Evolutionary conservation across 2,113 vertebrate genomes (phyloP), one percentile per base, ranked within the genome.

Genomic region (Melanerpes aurifrons): DNA sequence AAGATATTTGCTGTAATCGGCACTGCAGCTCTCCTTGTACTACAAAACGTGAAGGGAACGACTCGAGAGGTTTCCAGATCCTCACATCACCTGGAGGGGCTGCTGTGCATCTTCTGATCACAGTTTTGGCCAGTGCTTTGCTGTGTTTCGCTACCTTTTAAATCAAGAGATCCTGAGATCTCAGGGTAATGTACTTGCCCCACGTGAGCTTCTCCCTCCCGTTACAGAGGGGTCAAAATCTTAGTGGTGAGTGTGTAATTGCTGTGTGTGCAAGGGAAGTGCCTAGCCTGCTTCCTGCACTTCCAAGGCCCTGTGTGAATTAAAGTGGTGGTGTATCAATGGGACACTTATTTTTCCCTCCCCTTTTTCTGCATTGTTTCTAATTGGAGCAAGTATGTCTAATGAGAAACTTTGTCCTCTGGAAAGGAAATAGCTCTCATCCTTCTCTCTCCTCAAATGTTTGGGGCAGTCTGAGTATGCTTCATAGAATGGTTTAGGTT

Each of bases 1-100:
- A 95, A 89, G 61, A n/a, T 74, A 80, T 58, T 94, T 90, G 73
- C 54, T 78, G n/a, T 68, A 64, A 93, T 66, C 1, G 72, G 71
- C 57, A 48, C 43, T 57, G 45, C 54, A 77, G 53, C 84, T 75
- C 86, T 90, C 45, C 32, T 78, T 90, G 29, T 66, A 11, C 40
- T 72, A 59, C 28, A 76, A 72, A 86, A 90, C 16, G 37, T 1
- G 16, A 92, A 92, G 43, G 57, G 66, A 48, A 56, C 58, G 53
- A 62, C 62, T 90, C 48, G 63, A 84, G 56, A 86, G 66, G n/a
- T 89, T 69, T 92, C 69, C 64, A 50, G 54, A 81, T 47, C 50
- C 54, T 86, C 22, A 12, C n/a, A 21, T 32, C 2, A 1, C 48
- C 9, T 15, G 10, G 67, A 77, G 63, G 40, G 6, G 24, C 57